These are phyloP conservation scores for Schizotus pectinicornis DNA, from an alignment of 2,888 invertebrate species.

Conservation along the genomic window DNA sequence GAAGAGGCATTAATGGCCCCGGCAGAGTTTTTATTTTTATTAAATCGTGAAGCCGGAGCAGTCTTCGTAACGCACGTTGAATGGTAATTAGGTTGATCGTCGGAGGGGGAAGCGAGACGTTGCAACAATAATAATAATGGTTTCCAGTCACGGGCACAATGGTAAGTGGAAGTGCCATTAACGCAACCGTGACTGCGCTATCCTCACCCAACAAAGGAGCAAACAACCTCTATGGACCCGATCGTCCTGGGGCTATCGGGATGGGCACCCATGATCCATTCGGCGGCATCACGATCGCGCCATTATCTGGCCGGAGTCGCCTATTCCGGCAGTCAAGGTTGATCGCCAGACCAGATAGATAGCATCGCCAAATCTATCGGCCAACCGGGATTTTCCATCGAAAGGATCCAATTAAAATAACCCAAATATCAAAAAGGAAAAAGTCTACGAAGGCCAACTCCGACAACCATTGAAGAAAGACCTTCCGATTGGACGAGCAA, in stretches of 20 bases:
- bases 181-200: constrained; percentile 38
- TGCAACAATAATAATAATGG: constrained; percentile 18
- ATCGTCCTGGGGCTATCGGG: constrained; percentile 35
- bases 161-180: constrained; percentile 37
- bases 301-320: constrained; percentile 33
- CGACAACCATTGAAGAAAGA: too few species aligned
- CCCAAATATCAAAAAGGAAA: neutral
- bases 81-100: constrained; percentile 30
- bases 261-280: constrained; percentile 38
- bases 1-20: neutral
- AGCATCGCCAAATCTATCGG: neutral
- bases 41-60: neutral
- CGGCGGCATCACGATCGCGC: constrained; percentile 38
- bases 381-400: neutral
- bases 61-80: constrained; percentile 7
- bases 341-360: constrained; percentile 16
- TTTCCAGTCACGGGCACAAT: constrained; percentile 18
- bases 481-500: too few species aligned
- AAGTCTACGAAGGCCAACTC: neutral
- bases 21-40: neutral
- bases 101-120: constrained; percentile 5
- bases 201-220: constrained; percentile 37
- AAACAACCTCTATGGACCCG: constrained; percentile 31
- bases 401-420: neutral
- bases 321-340: constrained; percentile 40